Percentiles rank a stretch among this genome's conserved stretches.
phyloP scores from a whole-genome alignment of 2,888 invertebrate genomes.

The Beris morrisii region DNA sequence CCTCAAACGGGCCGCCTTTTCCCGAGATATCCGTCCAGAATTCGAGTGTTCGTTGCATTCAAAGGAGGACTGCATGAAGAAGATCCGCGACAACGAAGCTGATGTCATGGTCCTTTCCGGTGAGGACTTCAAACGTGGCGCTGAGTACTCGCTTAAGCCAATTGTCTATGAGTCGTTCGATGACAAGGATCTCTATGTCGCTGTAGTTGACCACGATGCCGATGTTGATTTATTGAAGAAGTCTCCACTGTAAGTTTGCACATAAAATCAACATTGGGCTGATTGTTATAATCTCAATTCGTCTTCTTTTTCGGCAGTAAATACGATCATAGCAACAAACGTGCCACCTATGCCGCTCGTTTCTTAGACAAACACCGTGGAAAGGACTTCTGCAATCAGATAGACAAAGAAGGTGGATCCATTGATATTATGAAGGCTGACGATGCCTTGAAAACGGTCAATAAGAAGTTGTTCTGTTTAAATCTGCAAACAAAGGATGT shows the following conservation, averaged over 20 bases:
- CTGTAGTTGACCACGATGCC: slow-evolving; percentile 49
- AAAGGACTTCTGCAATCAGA: slow-evolving; percentile 46
- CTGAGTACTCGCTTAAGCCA: slow-evolving; percentile 46
- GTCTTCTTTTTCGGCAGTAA: slow-evolving; percentile 42
- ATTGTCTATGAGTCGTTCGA: slow-evolving; percentile 50
- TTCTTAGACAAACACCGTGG: slow-evolving; percentile 50
- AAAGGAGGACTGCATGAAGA: slow-evolving; percentile 58
- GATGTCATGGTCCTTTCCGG: slow-evolving; percentile 46
- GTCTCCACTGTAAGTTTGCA: slow-evolving; percentile 48
- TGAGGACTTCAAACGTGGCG: slow-evolving; percentile 45
- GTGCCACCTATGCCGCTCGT: slow-evolving; percentile 50
- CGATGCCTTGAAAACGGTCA: slow-evolving; percentile 43
- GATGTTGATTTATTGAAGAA: slow-evolving; percentile 46
- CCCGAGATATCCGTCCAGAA: slow-evolving; percentile 77
- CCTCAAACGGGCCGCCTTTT: slow-evolving; percentile 71
- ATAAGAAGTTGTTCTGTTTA: slow-evolving; percentile 51
- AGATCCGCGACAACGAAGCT: slow-evolving; percentile 46
- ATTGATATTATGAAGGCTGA: slow-evolving; percentile 49
- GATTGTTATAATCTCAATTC: not conserved
- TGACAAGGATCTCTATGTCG: slow-evolving; percentile 48
- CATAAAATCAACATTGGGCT: not conserved
- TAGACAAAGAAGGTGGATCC: slow-evolving; percentile 42
- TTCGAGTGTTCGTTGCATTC: slow-evolving; percentile 73
- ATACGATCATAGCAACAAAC: slow-evolving; percentile 46
- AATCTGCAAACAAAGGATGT: slow-evolving; percentile 50